Evolutionary conservation across 2,113 vertebrate species (phyloP).

Genomic region (Charadrius vociferus): DNA sequence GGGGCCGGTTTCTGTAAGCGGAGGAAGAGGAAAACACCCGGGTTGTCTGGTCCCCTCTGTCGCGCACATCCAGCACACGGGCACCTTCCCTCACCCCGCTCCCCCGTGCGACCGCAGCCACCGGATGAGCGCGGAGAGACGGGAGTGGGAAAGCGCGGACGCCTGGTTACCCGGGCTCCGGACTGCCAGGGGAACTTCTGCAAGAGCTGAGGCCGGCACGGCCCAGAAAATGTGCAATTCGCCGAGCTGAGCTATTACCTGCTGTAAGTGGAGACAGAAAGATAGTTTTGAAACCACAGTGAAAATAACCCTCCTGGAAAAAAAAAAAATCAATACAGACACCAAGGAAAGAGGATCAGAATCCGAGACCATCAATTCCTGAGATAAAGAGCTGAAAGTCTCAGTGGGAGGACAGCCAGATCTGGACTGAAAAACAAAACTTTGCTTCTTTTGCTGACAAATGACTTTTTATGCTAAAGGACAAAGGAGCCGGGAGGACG

Average conservation of each 20-base stretch:
- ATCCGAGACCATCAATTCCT: slow-evolving; percentile 43
- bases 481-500: neutral
- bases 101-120: neutral
- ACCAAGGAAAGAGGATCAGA: slow-evolving; percentile 46
- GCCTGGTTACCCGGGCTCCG: neutral
- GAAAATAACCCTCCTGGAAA: slow-evolving; percentile 60
- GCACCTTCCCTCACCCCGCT: neutral
- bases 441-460: slow-evolving; percentile 51
- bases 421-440: slow-evolving; percentile 32
- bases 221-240: neutral
- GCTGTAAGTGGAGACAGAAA: slow-evolving; percentile 44
- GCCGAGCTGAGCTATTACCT: slow-evolving; percentile 38
- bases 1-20: rapidly evolving
- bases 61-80: neutral
- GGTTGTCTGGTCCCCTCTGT: neutral
- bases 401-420: slow-evolving; percentile 50
- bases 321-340: slow-evolving; percentile 52
- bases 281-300: slow-evolving; percentile 44
- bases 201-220: neutral
- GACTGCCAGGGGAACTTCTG: neutral
- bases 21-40: neutral
- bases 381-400: slow-evolving; percentile 46
- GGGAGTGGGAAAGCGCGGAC: neutral
- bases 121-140: neutral
- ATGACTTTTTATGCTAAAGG: slow-evolving; percentile 2